A percentile compares a stretch with the other conserved stretches of the same genome.
phyloP scores from a whole-genome alignment of 2,113 vertebrate species.

The Psephotus haematonotus region DNA sequence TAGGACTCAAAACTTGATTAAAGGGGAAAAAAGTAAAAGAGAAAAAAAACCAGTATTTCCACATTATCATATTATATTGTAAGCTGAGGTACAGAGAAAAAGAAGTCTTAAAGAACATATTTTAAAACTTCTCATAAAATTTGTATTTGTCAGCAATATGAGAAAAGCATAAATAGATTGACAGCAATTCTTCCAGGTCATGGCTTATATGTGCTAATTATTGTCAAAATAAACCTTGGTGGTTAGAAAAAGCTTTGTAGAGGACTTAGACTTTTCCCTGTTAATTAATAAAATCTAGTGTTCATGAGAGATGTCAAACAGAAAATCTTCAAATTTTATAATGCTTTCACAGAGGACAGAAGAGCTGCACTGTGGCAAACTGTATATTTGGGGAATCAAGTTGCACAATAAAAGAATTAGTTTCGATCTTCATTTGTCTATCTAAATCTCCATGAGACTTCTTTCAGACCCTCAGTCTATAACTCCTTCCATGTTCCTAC shows the following conservation, averaged over 20 bases:
- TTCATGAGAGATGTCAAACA: not conserved
- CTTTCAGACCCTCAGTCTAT: not conserved
- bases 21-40: not conserved
- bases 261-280: not conserved
- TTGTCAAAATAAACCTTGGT: not conserved
- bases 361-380: not conserved
- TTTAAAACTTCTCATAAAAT: not conserved
- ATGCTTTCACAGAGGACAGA: not conserved
- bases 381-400: not conserved
- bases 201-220: not conserved
- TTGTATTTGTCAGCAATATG: not conserved
- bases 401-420: not conserved
- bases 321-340: not conserved
- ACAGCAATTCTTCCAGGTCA: not conserved
- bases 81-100: not conserved
- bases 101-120: not conserved
- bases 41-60: not conserved
- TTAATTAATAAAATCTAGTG: not conserved
- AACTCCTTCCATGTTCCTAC: not conserved
- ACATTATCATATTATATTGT: not conserved
- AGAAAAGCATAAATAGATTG: not conserved
- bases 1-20: not conserved
- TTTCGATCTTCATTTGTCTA: not conserved
- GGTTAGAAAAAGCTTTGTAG: not conserved
- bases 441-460: not conserved